These are phyloP conservation scores for Decapterus maruadsi DNA, from an alignment of 2,797 vertebrate species.

Conservation along the genomic window DNA sequence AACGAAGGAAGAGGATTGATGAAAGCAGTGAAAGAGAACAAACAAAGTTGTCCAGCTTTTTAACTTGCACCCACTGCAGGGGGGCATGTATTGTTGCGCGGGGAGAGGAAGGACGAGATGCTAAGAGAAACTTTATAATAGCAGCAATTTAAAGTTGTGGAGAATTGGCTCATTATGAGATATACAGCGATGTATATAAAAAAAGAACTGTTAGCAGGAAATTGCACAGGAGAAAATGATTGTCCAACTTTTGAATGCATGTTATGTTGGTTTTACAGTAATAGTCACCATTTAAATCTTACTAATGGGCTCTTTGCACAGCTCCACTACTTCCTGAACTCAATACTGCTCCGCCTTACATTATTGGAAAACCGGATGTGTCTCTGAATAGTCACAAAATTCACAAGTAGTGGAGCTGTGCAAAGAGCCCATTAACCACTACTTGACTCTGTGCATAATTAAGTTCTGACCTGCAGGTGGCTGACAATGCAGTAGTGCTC, in stretches of 20 bases:
- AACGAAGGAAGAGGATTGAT: constrained; percentile 37
- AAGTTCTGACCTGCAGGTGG: constrained; percentile 87
- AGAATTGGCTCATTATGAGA: not conserved
- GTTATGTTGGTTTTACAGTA: too few relatives aligned
- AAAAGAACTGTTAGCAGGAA: too few relatives aligned
- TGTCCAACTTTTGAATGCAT: not conserved
- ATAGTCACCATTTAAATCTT: too few relatives aligned
- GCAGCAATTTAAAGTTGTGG: not conserved
- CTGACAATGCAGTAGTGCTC: constrained; percentile 91
- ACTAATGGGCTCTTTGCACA: too few relatives aligned
- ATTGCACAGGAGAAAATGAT: not conserved
- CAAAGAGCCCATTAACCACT: too few relatives aligned
- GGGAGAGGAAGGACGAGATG: not conserved
- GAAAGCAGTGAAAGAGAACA: constrained; percentile 32
- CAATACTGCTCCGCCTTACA: too few relatives aligned
- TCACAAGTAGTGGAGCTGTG: too few relatives aligned
- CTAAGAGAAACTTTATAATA: not conserved
- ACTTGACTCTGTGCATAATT: not conserved
- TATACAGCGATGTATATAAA: not conserved
- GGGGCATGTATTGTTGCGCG: not conserved
- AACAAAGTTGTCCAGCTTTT: constrained; percentile 33
- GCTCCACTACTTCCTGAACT: too few relatives aligned
- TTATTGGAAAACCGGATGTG: too few relatives aligned
- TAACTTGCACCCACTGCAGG: not conserved
- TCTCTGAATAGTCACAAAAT: too few relatives aligned